Conservation (phyloP, 2,113 vertebrate species). For the Dipodomys spectabilis region DNA sequence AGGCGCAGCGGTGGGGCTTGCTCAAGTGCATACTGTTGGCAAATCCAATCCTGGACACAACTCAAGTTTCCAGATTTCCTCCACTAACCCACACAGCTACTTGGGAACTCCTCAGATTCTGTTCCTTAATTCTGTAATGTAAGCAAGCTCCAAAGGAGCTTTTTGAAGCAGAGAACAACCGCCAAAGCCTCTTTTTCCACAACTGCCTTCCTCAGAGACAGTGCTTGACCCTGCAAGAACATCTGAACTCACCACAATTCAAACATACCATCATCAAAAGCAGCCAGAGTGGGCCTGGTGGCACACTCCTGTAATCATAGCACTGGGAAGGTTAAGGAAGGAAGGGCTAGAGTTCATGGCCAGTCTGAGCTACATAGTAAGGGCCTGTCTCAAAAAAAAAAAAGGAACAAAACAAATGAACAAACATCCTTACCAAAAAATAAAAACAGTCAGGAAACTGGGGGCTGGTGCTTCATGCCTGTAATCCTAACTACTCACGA, state of each 20-base stretch:
- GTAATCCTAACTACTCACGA: too few relatives aligned
- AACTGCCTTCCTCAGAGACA: neutral
- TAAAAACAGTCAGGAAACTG: neutral
- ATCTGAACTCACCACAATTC: neutral
- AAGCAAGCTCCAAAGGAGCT: neutral
- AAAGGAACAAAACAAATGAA: too few relatives aligned
- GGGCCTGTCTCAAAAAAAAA: too few relatives aligned
- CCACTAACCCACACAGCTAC: neutral
- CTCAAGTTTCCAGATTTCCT: neutral
- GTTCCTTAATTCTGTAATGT: neutral
- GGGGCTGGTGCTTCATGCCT: too few relatives aligned
- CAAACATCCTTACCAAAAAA: too few relatives aligned
- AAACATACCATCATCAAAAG: neutral
- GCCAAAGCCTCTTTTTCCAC: neutral
- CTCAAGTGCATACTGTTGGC: conserved; percentile 17
- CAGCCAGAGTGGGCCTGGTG: neutral
- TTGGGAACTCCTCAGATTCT: neutral
- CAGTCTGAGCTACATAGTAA: too few relatives aligned
- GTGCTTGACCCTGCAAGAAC: neutral
- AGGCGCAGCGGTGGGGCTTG: neutral
- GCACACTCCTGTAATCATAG: too few relatives aligned
- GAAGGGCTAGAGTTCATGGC: too few relatives aligned
- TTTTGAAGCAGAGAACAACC: neutral
- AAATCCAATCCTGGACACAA: neutral
- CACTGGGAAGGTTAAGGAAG: too few relatives aligned